Evolutionary conservation across 2,888 invertebrate species (phyloP), one percentile per base, ranked within the genome.

Genomic region (Apamea epomidion): DNA sequence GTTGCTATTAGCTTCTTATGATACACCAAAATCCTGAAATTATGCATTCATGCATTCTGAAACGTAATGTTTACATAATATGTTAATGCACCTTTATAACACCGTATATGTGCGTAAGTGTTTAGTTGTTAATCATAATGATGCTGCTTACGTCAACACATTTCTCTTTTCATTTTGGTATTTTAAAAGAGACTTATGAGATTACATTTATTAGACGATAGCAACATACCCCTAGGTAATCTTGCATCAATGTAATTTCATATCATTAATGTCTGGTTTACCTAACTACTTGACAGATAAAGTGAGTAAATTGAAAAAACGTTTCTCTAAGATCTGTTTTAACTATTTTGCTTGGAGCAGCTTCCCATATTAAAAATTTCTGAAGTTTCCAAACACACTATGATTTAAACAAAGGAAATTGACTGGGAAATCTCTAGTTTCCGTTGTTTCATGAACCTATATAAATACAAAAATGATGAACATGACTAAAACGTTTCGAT

Each of bases 131-230:
- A 64, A 48, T 67, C 16, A 48, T 67, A 29, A 51, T 60, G 14
- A n/a, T 67, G 29, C 21, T 85, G 62, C 81, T 65, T 81, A 65
- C 48, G 16, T 45, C n/a, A 64, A 64, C 18, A 48, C 25, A 37
- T 73, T 42, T 73, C 10, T 29, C 16, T 54, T 72, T 78, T 68
- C 16, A 6, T 25, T 6, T 54, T 62, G 54, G 1, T 42, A 48
- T 69, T 69, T 29, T 85, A 48, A 85, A 82, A 48, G 32, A 16
- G 51, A 82, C 29, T 58, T 51, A 80, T 18, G 16, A 65, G n/a
- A 65, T 74, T 67, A 42, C 18, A 71, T 25, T 83, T 25, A 42
- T 48, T 58, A 60, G 54, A 70, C 16, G 12, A 54, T 58, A 32
- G 54, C 45, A 51, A 32, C 25, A 32, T 74, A n/a, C 5, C n/a